phyloP scores from a whole-genome alignment of 2,113 vertebrate species.

The Hirundichthys speculiger region DNA sequence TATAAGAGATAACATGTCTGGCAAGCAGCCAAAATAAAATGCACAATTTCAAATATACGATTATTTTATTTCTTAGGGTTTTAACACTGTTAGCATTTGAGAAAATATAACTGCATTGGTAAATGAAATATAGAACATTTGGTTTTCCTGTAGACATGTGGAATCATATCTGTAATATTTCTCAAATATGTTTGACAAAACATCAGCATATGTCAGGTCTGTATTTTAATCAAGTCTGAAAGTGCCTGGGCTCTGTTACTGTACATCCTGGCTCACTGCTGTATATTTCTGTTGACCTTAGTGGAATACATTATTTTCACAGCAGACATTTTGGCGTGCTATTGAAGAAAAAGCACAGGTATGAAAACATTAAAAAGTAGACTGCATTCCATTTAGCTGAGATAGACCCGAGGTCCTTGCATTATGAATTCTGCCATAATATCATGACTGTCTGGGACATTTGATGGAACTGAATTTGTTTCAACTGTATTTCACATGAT shows the following conservation, averaged over 20 bases:
- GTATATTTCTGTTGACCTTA: constrained; percentile 12
- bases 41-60: too few relatives aligned
- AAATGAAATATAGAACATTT: too few relatives aligned
- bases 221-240: constrained; percentile 16
- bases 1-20: too few relatives aligned
- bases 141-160: too few relatives aligned
- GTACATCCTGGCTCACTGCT: background rate
- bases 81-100: too few relatives aligned
- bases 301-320: constrained; percentile 2
- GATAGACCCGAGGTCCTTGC: background rate
- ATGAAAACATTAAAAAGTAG: background rate
- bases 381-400: constrained; percentile 21
- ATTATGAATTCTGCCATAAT: background rate
- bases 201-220: background rate
- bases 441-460: constrained; percentile 1
- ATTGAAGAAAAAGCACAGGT: constrained; percentile 7
- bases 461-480: constrained; percentile 2
- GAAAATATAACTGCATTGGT: too few relatives aligned
- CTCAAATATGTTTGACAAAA: too few relatives aligned
- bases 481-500: background rate
- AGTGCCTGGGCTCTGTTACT: background rate
- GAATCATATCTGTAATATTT: too few relatives aligned
- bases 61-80: too few relatives aligned
- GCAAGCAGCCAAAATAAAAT: too few relatives aligned
- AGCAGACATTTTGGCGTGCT: constrained; percentile 11